These are phyloP conservation scores for Aleadryas rufinucha DNA, from an alignment of 2,113 vertebrate genomes.

Conservation along the genomic window DNA sequence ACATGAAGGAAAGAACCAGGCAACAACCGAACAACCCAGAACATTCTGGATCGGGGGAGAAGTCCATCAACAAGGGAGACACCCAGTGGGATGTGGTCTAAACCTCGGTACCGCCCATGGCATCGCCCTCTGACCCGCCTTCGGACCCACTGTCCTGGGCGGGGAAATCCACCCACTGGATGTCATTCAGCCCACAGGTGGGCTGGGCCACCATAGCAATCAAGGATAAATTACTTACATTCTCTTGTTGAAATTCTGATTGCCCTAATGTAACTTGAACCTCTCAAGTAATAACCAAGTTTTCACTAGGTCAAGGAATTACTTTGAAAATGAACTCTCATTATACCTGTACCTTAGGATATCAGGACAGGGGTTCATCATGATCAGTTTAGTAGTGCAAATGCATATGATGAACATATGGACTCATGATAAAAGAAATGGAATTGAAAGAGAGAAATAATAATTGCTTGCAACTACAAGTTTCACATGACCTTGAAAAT, in stretches of 20 bases:
- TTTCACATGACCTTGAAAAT: constrained; percentile 50
- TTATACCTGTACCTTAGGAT: neutral
- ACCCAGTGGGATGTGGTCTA: too few species aligned
- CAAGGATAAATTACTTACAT: neutral
- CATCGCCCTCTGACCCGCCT: too few species aligned
- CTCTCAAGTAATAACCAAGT: neutral
- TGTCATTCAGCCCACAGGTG: too few species aligned
- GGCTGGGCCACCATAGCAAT: too few species aligned
- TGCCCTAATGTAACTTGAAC: neutral
- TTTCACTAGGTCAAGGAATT: neutral
- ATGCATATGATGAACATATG: neutral
- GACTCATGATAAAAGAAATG: neutral
- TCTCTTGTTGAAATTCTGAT: neutral
- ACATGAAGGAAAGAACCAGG: too few species aligned
- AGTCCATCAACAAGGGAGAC: too few species aligned
- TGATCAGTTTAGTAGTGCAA: neutral
- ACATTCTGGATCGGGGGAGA: too few species aligned
- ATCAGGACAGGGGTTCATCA: neutral
- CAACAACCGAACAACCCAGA: too few species aligned
- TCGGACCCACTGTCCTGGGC: too few species aligned
- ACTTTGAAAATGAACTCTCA: neutral
- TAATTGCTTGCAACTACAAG: neutral
- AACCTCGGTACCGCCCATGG: too few species aligned
- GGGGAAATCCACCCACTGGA: too few species aligned
- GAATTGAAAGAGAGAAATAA: neutral